These are phyloP conservation scores for Sebastes kiyomatsui DNA, from an alignment of 2,797 vertebrate genomes.

Conservation along the genomic window DNA sequence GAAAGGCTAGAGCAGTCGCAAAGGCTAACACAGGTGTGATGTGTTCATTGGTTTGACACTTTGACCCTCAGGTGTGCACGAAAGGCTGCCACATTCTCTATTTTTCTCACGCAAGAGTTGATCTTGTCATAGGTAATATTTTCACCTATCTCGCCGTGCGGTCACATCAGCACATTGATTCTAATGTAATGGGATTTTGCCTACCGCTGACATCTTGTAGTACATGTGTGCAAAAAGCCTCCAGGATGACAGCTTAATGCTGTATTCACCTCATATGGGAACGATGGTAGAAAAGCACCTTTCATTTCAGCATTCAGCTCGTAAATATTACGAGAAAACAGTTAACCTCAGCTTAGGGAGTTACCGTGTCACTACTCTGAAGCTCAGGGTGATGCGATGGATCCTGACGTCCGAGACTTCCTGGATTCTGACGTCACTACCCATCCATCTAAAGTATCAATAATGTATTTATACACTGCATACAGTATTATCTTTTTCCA, in stretches of 20 bases:
- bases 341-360: slow-evolving; percentile 18
- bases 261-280: slow-evolving; percentile 42
- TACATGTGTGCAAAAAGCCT: slow-evolving; percentile 64
- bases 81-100: slow-evolving; percentile 41
- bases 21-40: slow-evolving; percentile 55
- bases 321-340: slow-evolving; percentile 13
- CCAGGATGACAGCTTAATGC: slow-evolving; percentile 61
- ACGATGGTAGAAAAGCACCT: slow-evolving; percentile 16
- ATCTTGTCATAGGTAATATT: slow-evolving; percentile 63
- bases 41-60: slow-evolving; percentile 56
- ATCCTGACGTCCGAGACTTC: slow-evolving; percentile 24
- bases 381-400: slow-evolving; percentile 39
- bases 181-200: slow-evolving; percentile 62
- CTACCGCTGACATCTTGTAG: slow-evolving; percentile 55
- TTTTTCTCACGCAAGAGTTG: slow-evolving; percentile 59
- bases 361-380: neutral
- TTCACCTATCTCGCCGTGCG: slow-evolving; percentile 34
- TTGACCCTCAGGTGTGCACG: slow-evolving; percentile 54
- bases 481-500: neutral
- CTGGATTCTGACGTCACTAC: slow-evolving; percentile 2
- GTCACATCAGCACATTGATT: slow-evolving; percentile 51
- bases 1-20: slow-evolving; percentile 27
- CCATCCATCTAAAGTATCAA: neutral
- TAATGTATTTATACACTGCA: neutral
- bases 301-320: slow-evolving; percentile 11